Evolutionary conservation across 2,888 invertebrate species (phyloP).

Genomic region (Agonum fuliginosum): DNA sequence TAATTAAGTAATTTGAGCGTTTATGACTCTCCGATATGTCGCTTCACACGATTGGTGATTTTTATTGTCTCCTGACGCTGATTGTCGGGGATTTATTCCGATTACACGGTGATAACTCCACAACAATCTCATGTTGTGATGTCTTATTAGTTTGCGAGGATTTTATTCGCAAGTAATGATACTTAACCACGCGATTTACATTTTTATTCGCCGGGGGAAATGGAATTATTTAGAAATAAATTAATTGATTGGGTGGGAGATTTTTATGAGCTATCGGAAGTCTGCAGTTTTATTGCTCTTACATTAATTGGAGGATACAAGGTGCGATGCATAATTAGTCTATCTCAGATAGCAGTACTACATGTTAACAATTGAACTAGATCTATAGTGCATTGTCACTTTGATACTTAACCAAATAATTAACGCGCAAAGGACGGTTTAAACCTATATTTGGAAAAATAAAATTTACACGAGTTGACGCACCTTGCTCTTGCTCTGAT

Average conservation of each 20-base stretch:
- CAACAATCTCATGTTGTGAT: conserved; percentile 40
- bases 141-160: conserved; percentile 37
- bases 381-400: too few relatives aligned
- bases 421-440: too few relatives aligned
- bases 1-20: conserved; percentile 55
- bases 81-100: conserved; percentile 42
- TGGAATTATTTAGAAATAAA: conserved; percentile 38
- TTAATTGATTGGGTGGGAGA: conserved; percentile 31
- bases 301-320: too few relatives aligned
- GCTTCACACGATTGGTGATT: conserved; percentile 31
- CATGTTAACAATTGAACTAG: too few relatives aligned
- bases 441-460: too few relatives aligned
- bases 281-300: conserved; percentile 25
- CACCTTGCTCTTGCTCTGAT: too few relatives aligned
- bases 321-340: too few relatives aligned
- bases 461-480: too few relatives aligned
- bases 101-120: conserved; percentile 25
- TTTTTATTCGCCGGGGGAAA: conserved; percentile 29
- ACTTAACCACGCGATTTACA: conserved; percentile 47
- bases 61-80: conserved; percentile 24
- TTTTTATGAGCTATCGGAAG: conserved; percentile 37
- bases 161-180: conserved; percentile 46
- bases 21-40: conserved; percentile 49
- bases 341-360: too few relatives aligned
- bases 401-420: too few relatives aligned